Conservation (phyloP, 2,113 vertebrate species). For the Mesoclemmys tuberculata region DNA sequence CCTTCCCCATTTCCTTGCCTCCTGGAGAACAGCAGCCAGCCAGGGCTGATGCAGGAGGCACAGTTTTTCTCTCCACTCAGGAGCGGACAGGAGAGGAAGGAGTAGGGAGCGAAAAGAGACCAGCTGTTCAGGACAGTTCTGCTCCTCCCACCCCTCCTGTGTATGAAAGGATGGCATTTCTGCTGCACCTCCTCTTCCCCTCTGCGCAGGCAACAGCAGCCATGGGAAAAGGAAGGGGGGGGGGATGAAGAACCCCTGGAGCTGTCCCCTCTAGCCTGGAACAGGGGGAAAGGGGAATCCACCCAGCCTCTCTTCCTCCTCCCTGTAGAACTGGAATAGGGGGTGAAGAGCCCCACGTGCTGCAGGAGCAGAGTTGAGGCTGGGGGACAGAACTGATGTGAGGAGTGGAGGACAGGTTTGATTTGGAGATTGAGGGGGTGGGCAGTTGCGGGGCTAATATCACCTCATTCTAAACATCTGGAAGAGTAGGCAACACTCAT, state of each 20-base stretch:
- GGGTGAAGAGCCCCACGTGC: neutral
- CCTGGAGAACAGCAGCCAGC: neutral
- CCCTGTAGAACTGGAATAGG: neutral
- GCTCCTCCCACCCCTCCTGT: too few species aligned
- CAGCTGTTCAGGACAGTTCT: neutral
- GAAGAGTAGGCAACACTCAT: neutral
- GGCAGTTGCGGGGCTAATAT: neutral
- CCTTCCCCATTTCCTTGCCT: neutral
- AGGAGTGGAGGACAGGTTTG: neutral
- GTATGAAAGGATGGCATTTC: neutral
- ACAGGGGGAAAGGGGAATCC: neutral
- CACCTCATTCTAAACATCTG: neutral
- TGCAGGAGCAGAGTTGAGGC: neutral
- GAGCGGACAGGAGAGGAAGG: neutral
- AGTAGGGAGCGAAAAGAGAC: neutral
- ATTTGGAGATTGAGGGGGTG: neutral
- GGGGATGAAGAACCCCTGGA: neutral
- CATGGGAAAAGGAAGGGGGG: neutral
- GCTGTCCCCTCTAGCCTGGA: neutral
- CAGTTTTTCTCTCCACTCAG: neutral
- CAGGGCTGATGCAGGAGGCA: neutral
- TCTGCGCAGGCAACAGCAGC: neutral
- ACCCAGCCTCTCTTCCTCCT: neutral
- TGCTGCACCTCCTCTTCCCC: neutral
- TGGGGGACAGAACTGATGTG: neutral